phyloP scores from a whole-genome alignment of 92 coral and sea anemone genomes.

The Parazoanthus atlanticus region DNA sequence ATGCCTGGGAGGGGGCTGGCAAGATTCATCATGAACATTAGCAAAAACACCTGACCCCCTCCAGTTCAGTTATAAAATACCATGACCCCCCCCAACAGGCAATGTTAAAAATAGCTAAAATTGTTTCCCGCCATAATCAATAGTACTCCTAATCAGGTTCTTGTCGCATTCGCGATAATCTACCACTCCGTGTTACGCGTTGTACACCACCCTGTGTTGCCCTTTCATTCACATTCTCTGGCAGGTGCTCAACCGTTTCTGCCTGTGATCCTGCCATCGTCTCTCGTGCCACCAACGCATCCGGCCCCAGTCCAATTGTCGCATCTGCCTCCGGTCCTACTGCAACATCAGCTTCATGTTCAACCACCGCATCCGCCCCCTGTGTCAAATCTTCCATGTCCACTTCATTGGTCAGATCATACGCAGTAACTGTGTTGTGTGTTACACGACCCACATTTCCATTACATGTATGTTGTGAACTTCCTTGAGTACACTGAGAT shows the following conservation, averaged over 20 bases:
- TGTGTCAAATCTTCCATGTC: not conserved
- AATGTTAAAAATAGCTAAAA: too few relatives aligned
- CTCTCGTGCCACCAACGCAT: not conserved
- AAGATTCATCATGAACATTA: too few relatives aligned
- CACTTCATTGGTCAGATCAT: not conserved
- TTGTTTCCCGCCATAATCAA: not conserved
- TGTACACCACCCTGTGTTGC: too few relatives aligned
- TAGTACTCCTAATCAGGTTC: not conserved
- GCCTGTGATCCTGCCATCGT: not conserved
- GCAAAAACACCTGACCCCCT: too few relatives aligned
- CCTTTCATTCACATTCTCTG: not conserved
- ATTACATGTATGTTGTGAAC: not conserved
- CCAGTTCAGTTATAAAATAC: too few relatives aligned
- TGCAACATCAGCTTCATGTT: not conserved
- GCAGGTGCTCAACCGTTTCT: not conserved
- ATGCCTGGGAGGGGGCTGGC: too few relatives aligned
- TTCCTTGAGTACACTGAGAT: not conserved
- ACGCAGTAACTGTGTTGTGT: not conserved
- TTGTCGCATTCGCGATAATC: not conserved
- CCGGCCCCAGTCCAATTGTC: not conserved
- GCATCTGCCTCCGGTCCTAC: too few relatives aligned
- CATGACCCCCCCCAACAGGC: too few relatives aligned
- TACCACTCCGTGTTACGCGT: not conserved
- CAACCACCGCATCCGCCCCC: not conserved
- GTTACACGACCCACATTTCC: not conserved